Conservation (phyloP, 2,113 vertebrate species). For the Proteles cristata region DNA sequence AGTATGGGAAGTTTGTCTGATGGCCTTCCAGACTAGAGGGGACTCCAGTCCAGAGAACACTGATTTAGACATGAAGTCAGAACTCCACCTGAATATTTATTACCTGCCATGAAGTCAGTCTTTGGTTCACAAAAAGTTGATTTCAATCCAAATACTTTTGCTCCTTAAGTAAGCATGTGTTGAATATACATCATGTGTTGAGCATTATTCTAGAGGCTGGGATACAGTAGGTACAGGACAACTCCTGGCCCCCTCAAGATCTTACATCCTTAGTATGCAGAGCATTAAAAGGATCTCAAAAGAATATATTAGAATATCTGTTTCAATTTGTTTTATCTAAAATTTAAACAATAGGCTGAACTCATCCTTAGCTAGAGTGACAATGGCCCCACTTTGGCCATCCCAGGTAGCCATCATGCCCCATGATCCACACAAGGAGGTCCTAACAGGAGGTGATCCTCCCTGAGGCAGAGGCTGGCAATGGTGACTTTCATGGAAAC, state of each 20-base stretch:
- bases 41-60: background rate
- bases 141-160: background rate
- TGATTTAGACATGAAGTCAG: background rate
- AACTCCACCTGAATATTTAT: too few species aligned
- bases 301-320: background rate
- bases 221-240: background rate
- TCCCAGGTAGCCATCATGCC: background rate
- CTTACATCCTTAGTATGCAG: background rate
- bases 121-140: background rate
- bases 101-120: background rate
- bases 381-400: too few species aligned
- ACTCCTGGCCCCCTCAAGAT: background rate
- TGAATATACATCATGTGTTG: accelerated
- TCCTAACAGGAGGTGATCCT: background rate
- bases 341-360: background rate
- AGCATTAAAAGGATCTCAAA: background rate
- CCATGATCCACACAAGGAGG: background rate
- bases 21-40: too few species aligned
- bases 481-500: background rate
- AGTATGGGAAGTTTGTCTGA: background rate
- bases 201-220: too few species aligned
- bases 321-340: background rate
- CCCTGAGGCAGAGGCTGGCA: background rate
- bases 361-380: background rate
- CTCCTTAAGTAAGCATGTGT: background rate